phyloP scores from a whole-genome alignment of 2,888 invertebrate species.

The Diaperis boleti region DNA sequence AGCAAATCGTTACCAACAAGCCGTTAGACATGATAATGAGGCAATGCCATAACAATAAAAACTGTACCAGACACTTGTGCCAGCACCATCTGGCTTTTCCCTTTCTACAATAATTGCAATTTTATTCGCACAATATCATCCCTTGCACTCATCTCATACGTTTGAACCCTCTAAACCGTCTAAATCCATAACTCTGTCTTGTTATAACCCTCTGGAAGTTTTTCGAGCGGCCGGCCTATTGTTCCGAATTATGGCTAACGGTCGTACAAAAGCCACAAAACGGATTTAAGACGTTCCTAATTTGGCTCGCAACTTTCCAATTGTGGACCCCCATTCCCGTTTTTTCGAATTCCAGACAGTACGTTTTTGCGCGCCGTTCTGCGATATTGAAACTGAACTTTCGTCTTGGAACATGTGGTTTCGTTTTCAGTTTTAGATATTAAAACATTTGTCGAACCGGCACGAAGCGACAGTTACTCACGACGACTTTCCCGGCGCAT shows the following conservation, averaged over 20 bases:
- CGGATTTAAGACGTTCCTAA: slow-evolving; percentile 19
- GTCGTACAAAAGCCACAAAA: slow-evolving; percentile 14
- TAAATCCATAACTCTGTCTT: slow-evolving; percentile 19
- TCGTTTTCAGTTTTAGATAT: too few relatives aligned
- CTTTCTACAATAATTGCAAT: not conserved
- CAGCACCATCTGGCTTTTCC: not conserved
- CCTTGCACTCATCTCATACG: slow-evolving; percentile 1
- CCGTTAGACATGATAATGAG: not conserved
- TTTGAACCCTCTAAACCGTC: slow-evolving; percentile 11
- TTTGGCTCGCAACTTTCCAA: slow-evolving; percentile 6
- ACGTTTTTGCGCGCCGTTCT: too few relatives aligned
- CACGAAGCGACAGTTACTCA: too few relatives aligned
- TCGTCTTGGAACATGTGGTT: too few relatives aligned
- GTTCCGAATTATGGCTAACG: slow-evolving; percentile 8
- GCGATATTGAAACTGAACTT: too few relatives aligned
- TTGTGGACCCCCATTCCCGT: too few relatives aligned
- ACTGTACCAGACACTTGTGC: not conserved
- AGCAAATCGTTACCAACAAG: not conserved
- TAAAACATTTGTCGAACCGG: too few relatives aligned
- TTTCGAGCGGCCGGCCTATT: slow-evolving; percentile 10
- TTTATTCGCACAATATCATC: slow-evolving; percentile 6
- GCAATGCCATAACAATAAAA: not conserved
- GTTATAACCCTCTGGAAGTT: slow-evolving; percentile 16
- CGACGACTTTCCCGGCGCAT: too few relatives aligned
- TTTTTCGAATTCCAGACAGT: too few relatives aligned